Evolutionary conservation across 2,113 vertebrate species (phyloP), one percentile per base, ranked within the genome.

Genomic region (Oreochromis tanganicae): DNA sequence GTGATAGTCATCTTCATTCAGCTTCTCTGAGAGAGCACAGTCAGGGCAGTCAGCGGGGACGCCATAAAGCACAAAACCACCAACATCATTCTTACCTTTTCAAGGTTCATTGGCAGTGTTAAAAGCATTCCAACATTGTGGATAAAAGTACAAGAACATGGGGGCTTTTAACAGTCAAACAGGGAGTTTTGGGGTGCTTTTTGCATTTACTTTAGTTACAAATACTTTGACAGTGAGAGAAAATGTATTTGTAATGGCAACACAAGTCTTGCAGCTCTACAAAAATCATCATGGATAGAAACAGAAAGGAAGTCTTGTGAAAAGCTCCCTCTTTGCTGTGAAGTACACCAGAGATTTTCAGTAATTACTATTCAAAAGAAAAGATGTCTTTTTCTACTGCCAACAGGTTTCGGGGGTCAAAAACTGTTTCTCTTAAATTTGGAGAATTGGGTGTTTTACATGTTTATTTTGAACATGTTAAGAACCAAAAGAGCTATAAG

Each of bases 1-100:
- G 12, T 97, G 97, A 29, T 93, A 87, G 10, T 98, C 97, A 0
- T 95, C 95, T 17, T 99, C 98, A 59, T 96, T 97, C 73, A 93
- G 55, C 88, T 85, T 95, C 54, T 96, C 96, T 96, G 93, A 41
- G 68, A 56, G 41, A 59, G 48, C 21, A 83, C 57, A 80, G 73
- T 24, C 1, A 24, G 27, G 48, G 81, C 32, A 56, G 75, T 75
- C 8, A 83, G 68, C 4, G 0, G 21, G 14, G 68, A 27, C 41
- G 17, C 41, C 21, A 48, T 29, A 29, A 73, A 41, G 24, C 5
- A 17, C 54, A 16, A 27, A 84, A 54, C 2, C 56, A 84, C 4
- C 11, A n/a, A 52, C 3, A 17, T 34, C 11, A 3, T 13, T 83
- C 46, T 71, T 17, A n/a, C 46, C 10, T 16, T 66, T 66, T 80